Base-by-base conservation (phyloP, 2,888 invertebrate genomes). In the Chrysomela aeneicollis region DNA sequence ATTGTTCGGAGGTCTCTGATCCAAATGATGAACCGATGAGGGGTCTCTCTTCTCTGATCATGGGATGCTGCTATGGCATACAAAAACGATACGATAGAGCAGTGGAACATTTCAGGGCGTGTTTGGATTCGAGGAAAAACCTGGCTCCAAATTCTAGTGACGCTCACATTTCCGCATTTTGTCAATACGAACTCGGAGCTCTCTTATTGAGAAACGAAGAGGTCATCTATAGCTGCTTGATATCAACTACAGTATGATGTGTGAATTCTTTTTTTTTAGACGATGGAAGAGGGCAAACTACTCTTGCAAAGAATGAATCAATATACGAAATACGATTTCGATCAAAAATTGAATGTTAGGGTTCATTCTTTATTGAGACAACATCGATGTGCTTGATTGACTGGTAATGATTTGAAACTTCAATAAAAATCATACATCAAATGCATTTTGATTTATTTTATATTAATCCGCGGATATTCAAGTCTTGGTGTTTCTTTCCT, bases 321-420 rank as follows among this genome's bases (percentile, higher is more conserved):
- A 55, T 89, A 87, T 76, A 87, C 85, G 74, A 87, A 87, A 73
- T 90, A 88, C 74, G 90, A 90, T 79, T 90, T 90, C 79, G 89
- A 90, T 76, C 87, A 86, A 75, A 84, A 89, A 54, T 83, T 90
- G 50, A 86, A 84, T 70, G 87, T 89, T 26, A 82, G 88, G 68
- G 86, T 90, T 53, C 87, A 88, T 75, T 84, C 86, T 53, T 85
- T 87, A 49, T 78, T 87, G 65, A 83, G 82, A 73, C 65, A 73
- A n/a, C 1, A 57, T 47, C 22, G 46, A 9, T 15, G n/a, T 57
- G 22, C 9, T 17, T n/a, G 19, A 52, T 32, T 2, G 17, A 26
- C 9, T n/a, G 30, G 26, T 26, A 52, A 32, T 51, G 26, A 19
- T 15, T 10, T 22, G 10, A 26, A 26, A 26, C 26, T 5, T 26